phyloP scores from a whole-genome alignment of 2,888 invertebrate genomes.

The Nymphalis urticae region DNA sequence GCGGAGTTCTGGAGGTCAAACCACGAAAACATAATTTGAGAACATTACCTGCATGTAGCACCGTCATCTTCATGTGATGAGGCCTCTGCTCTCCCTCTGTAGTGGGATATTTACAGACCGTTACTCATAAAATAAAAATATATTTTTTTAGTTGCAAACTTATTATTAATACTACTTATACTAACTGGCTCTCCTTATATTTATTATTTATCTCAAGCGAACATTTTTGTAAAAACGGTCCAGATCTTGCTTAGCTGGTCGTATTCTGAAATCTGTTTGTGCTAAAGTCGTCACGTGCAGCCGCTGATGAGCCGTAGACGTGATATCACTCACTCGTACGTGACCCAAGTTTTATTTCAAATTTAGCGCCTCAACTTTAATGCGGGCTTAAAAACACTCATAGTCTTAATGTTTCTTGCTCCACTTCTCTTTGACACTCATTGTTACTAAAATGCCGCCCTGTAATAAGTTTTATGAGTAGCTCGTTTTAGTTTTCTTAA shows the following conservation, averaged over 20 bases:
- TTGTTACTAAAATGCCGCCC: conserved; percentile 13
- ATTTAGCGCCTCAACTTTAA: conserved; percentile 62
- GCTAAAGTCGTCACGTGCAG: conserved; percentile 79
- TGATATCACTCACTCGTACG: conserved; percentile 80
- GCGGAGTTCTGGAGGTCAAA: too few relatives aligned
- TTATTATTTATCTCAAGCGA: neutral
- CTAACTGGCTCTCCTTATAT: neutral
- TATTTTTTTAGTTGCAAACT: neutral
- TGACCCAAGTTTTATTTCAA: conserved; percentile 69
- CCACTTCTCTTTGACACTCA: conserved; percentile 21
- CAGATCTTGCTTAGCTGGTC: conserved; percentile 58
- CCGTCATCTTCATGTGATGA: too few relatives aligned
- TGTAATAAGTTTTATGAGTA: conserved; percentile 11
- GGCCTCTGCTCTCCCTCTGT: too few relatives aligned
- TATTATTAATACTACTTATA: too few relatives aligned
- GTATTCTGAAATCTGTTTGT: conserved; percentile 78
- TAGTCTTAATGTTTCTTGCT: conserved; percentile 37
- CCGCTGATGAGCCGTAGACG: conserved; percentile 80
- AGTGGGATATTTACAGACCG: too few relatives aligned
- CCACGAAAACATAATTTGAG: too few relatives aligned
- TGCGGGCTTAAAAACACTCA: conserved; percentile 41
- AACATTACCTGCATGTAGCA: too few relatives aligned
- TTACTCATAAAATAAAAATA: too few relatives aligned
- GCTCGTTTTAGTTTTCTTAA: conserved; percentile 48
- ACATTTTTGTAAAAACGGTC: conserved; percentile 37